Base-by-base conservation (phyloP, 2,888 invertebrate species). In the Drosophila vallismaia region DNA sequence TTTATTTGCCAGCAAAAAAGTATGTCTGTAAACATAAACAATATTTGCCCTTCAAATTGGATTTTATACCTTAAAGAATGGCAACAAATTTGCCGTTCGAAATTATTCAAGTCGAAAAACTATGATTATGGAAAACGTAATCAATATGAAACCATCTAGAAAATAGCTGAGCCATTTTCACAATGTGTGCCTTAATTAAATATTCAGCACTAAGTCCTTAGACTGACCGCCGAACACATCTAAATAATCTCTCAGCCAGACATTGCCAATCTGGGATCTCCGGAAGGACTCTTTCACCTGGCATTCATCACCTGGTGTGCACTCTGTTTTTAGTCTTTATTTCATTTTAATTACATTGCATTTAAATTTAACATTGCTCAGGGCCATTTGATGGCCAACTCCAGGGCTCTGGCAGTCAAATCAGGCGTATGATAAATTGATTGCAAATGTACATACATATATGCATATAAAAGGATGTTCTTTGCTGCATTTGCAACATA, bases 341-440 rank as follows among this genome's bases (percentile, higher is more conserved):
- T 77, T 77, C 51, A 70, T 71, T 80, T 82, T 67, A 76, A 75
- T 76, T 79, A 77, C 59, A 60, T 71, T 69, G 63, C 68, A 64
- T 57, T 76, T 76, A 63, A 71, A 69, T 71, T 58, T 46, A 56
- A 44, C 64, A 73, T 71, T 66, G 58, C 67, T 53, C 8, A 46
- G 31, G 46, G 64, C 48, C 56, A 59, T 48, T 59, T 54, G 29
- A 53, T 45, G 42, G 26, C 44, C 31, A 44, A 57, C 40, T 49
- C 59, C 63, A 26, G 54, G 54, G 46, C 59, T 55, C 38, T 38
- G 48, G 58, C 54, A 46, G 60, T 66, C 71, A 84, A 84, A 79
- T 81, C 82, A 76, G 60, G 64, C 85, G 69, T 69, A 81, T 76
- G 75, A 81, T 72, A 81, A 81, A 84, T 77, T 81, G 85, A 82